Conservation (phyloP, 92 coral and sea anemone genomes). For the Anthopleura xanthogrammica region DNA sequence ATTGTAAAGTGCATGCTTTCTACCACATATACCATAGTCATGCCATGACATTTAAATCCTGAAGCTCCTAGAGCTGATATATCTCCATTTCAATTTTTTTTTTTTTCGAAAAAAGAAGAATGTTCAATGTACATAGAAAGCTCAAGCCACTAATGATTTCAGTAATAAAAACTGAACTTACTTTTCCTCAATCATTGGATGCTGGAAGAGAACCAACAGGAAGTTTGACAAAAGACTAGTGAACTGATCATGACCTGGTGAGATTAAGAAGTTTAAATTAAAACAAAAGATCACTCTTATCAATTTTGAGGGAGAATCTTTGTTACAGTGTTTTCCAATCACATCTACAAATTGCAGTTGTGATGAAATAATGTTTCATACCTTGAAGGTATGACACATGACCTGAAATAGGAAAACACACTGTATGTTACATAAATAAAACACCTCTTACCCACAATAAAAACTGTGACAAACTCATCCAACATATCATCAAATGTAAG, state of each 20-base stretch:
- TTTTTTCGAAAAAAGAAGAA: too few species aligned
- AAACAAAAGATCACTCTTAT: too few species aligned
- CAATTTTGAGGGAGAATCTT: too few species aligned
- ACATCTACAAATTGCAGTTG: too few species aligned
- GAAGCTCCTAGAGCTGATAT: too few species aligned
- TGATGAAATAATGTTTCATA: too few species aligned
- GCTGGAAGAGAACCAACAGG: constrained; percentile 52
- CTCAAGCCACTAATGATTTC: constrained; percentile 1
- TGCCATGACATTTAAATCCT: too few species aligned
- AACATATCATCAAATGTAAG: constrained; percentile 62
- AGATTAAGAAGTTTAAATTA: background rate
- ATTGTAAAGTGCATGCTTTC: too few species aligned
- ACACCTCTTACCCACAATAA: constrained; percentile 52
- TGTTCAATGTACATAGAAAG: background rate
- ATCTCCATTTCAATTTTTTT: too few species aligned
- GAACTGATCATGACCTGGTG: constrained; percentile 67
- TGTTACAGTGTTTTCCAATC: too few species aligned
- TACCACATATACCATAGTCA: too few species aligned
- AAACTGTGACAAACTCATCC: constrained; percentile 79
- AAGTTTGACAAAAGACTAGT: constrained; percentile 55
- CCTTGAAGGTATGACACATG: too few species aligned
- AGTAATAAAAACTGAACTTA: constrained; percentile 14
- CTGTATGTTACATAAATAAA: background rate
- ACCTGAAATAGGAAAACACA: background rate
- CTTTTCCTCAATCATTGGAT: constrained; percentile 67